phyloP scores from a whole-genome alignment of 2,888 invertebrate genomes.

The Tolmerus cingulatus region DNA sequence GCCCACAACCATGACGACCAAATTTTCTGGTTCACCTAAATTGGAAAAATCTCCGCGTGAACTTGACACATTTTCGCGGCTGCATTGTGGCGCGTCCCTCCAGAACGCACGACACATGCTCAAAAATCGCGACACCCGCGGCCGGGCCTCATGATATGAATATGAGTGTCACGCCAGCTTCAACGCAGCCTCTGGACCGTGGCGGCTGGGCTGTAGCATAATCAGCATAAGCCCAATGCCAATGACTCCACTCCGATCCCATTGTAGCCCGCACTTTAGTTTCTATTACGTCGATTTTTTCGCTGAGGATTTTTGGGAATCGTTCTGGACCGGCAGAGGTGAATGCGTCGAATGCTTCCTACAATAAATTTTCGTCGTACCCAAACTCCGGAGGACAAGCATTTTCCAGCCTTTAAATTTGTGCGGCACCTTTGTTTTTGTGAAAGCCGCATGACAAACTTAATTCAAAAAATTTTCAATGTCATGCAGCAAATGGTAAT shows the following conservation, averaged over 20 bases:
- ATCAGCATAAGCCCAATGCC: slow-evolving; percentile 47
- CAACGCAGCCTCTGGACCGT: slow-evolving; percentile 8
- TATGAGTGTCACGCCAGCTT: slow-evolving; percentile 32
- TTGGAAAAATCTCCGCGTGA: slow-evolving; percentile 15
- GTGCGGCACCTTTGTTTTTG: slow-evolving; percentile 38
- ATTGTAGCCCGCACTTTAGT: neutral
- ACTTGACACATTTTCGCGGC: slow-evolving; percentile 38
- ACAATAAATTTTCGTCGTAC: neutral
- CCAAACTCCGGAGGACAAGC: neutral
- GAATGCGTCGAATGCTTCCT: neutral
- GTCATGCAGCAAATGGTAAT: slow-evolving; percentile 28
- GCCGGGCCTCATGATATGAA: neutral
- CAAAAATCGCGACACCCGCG: neutral
- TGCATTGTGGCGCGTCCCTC: neutral
- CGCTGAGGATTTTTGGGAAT: neutral
- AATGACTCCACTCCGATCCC: slow-evolving; percentile 42
- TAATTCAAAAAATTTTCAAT: slow-evolving; percentile 40
- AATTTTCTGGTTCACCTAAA: neutral
- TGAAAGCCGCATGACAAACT: slow-evolving; percentile 42
- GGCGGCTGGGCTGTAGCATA: neutral
- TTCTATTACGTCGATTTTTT: neutral
- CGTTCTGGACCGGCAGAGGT: neutral
- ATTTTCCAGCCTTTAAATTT: neutral
- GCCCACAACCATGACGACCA: slow-evolving; percentile 17
- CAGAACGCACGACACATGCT: neutral